Conservation (phyloP, 2,113 vertebrate species). For the Haemorhous mexicanus region DNA sequence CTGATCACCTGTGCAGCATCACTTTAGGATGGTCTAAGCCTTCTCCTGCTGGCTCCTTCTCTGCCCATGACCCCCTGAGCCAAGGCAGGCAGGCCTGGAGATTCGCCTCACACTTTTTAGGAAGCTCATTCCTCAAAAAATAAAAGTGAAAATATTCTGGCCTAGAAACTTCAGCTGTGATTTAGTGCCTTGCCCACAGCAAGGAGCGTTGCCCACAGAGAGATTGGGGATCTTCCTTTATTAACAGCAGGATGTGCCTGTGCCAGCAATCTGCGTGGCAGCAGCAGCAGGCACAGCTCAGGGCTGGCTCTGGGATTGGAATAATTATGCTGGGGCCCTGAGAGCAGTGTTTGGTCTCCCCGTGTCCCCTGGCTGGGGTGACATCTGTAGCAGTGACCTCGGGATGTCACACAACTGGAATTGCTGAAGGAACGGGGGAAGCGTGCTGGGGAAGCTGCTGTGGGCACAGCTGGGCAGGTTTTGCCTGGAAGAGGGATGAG, state of each 20-base stretch:
- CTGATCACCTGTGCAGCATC: not conserved
- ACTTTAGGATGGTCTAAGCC: not conserved
- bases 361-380: rapidly evolving
- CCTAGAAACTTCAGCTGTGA: slow-evolving; percentile 54
- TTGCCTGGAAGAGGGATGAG: not conserved
- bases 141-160: not conserved
- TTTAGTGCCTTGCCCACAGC: not conserved
- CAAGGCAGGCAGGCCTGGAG: not conserved
- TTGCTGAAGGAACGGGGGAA: rapidly evolving
- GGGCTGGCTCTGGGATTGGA: not conserved
- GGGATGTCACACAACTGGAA: not conserved
- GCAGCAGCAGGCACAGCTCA: slow-evolving; percentile 17
- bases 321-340: not conserved
- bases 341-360: not conserved
- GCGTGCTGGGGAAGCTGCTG: not conserved
- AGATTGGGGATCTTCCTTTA: slow-evolving; percentile 6
- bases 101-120: not conserved
- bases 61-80: not conserved
- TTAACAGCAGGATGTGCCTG: not conserved
- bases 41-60: not conserved
- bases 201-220: not conserved
- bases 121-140: not conserved
- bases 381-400: not conserved
- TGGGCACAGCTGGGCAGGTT: not conserved
- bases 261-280: not conserved